Base-by-base conservation (phyloP, 2,797 vertebrate genomes). In the Bradypodion pumilum region DNA sequence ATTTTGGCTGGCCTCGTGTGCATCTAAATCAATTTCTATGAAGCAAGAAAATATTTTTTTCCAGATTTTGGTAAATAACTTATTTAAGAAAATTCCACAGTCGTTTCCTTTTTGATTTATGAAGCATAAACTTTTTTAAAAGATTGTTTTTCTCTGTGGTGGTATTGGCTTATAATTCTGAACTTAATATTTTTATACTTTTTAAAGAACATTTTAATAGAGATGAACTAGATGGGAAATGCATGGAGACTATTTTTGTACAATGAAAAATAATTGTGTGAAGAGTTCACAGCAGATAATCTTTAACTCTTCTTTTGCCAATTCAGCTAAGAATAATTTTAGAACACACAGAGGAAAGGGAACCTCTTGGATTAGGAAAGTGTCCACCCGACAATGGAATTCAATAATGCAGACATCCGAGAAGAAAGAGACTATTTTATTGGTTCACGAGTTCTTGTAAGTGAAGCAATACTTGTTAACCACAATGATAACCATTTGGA, bases 41-140 rank as follows among this genome's bases (percentile, higher is more conserved):
- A 79, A 79, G 35, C 23, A 42, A 78, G 21, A 12, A 65, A 78
- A 82, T n/a, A 65, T 62, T 49, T 72, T n/a, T 77, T 23, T 42
- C 42, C 44, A 65, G n/a, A 82, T n/a, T 49, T 68, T 27, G 60
- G 44, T 76, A 70, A 65, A 79, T 73, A 62, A 79, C 56, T 79
- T 80, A 56, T 79, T 74, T 42, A 74, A 35, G 35, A 65, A 76
- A 78, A 86, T 65, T 60, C 44, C n/a, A 69, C 60, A 65, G 74
- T 46, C 42, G 76, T 46, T 81, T 72, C 56, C 42, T 73, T 16
- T n/a, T 72, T 72, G 29, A 72, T 63, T 82, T 42, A 86, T 52
- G 74, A 35, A 63, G 29, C 32, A 62, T 68, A 46, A 40, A 52
- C 63, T 68, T 40, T 9, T 21, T 70, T 83, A 68, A 66, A 69